Evolutionary conservation across 2,888 invertebrate genomes (phyloP).

Genomic region (Nomada fucata): DNA sequence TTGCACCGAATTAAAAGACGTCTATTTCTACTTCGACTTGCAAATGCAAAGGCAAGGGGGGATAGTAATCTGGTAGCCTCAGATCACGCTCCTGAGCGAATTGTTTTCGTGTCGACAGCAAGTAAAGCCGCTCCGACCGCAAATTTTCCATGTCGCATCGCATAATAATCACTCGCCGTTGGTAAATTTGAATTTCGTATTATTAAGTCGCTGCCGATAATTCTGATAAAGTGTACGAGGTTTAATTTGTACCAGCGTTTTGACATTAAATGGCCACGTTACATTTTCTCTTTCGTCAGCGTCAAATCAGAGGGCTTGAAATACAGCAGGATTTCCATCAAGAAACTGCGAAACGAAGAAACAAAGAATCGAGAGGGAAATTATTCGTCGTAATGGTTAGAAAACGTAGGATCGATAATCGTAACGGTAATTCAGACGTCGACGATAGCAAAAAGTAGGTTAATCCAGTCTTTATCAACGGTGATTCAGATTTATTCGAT

Average conservation of each 20-base stretch:
- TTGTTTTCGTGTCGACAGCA: slow-evolving; percentile 5
- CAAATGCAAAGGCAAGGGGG: not conserved
- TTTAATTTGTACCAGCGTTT: slow-evolving; percentile 4
- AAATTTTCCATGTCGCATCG: slow-evolving; percentile 24
- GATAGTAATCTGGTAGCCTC: too few species aligned
- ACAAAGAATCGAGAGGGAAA: too few species aligned
- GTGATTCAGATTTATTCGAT: slow-evolving; percentile 42
- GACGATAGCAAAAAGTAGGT: slow-evolving; percentile 36
- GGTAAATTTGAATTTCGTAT: slow-evolving; percentile 16
- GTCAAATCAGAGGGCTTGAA: too few species aligned
- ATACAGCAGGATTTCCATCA: too few species aligned
- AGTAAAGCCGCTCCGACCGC: not conserved
- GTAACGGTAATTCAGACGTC: slow-evolving; percentile 25
- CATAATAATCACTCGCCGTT: slow-evolving; percentile 3
- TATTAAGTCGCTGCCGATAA: slow-evolving; percentile 18
- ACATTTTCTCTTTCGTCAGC: not conserved
- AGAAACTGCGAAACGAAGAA: not conserved
- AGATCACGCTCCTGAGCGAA: slow-evolving; percentile 2
- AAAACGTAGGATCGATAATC: slow-evolving; percentile 14
- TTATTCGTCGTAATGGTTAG: not conserved
- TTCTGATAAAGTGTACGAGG: not conserved
- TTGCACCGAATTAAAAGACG: too few species aligned
- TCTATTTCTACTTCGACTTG: too few species aligned
- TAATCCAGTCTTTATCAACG: slow-evolving; percentile 47
- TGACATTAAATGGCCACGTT: not conserved